Percentiles rank a stretch among this genome's conserved stretches.
Evolutionary conservation across 1,140 invertebrate species (phyloP).

Genomic region (Tetragonula clypearis): DNA sequence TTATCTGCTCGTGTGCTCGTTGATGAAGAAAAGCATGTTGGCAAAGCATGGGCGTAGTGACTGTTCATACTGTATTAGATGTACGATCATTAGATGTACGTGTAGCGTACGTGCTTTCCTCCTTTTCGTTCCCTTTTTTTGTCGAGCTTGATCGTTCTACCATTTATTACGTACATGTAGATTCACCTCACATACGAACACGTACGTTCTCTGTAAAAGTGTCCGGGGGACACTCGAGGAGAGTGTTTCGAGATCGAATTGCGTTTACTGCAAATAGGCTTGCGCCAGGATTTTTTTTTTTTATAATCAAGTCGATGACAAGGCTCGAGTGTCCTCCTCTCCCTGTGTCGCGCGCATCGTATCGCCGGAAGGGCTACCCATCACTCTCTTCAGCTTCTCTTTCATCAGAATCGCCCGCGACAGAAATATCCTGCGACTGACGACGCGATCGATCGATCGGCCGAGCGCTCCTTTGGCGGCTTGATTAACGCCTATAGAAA

Average conservation of each 20-base stretch:
- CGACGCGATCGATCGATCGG: conserved; percentile 10
- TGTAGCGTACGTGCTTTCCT: conserved; percentile 14
- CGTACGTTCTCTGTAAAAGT: not conserved
- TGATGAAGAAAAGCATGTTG: conserved; percentile 41
- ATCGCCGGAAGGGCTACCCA: conserved; percentile 14
- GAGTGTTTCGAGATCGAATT: not conserved
- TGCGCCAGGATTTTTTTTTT: not conserved
- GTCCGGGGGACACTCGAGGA: not conserved
- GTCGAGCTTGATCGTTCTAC: conserved; percentile 43
- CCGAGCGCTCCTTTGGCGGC: not conserved
- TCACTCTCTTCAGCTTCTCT: conserved; percentile 45
- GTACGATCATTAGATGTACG: conserved; percentile 6
- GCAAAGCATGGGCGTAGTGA: conserved; percentile 20
- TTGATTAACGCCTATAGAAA: not conserved
- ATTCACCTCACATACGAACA: conserved; percentile 19
- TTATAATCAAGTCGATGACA: not conserved
- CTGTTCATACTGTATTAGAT: conserved; percentile 28
- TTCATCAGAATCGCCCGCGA: conserved; percentile 21
- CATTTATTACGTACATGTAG: conserved; percentile 19
- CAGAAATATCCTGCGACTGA: conserved; percentile 24
- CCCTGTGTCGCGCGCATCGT: conserved; percentile 9
- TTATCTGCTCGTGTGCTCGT: conserved; percentile 39
- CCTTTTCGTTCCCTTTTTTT: not conserved
- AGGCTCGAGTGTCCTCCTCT: conserved; percentile 18
- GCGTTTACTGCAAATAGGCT: no score